These are phyloP conservation scores for Sabatieria punctata DNA, from an alignment of 2,888 invertebrate species.

Conservation along the genomic window DNA sequence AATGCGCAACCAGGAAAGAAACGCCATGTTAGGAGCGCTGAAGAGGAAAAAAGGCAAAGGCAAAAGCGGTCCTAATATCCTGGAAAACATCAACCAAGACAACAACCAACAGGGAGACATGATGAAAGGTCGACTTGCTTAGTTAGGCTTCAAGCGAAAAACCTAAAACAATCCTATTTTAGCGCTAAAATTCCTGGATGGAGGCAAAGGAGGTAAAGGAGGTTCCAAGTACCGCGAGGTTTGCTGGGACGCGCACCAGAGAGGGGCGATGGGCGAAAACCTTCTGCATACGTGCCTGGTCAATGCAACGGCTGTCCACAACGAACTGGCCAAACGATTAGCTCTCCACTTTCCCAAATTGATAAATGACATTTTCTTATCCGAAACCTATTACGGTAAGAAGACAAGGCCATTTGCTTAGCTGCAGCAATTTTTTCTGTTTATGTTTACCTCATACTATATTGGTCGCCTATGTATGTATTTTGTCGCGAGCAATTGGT, in stretches of 20 bases:
- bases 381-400: slow-evolving; percentile 86
- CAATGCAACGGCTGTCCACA: slow-evolving; percentile 72
- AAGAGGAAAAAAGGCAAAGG: slow-evolving; percentile 26
- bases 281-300: slow-evolving; percentile 79
- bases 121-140: slow-evolving; percentile 17
- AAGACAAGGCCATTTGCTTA: no score
- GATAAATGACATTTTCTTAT: slow-evolving; percentile 84
- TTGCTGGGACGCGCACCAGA: slow-evolving; percentile 53
- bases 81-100: slow-evolving; percentile 26
- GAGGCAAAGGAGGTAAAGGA: slow-evolving; percentile 24
- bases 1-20: slow-evolving; percentile 62
- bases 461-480: neutral
- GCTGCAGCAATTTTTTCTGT: no score
- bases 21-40: slow-evolving; percentile 25
- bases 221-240: slow-evolving; percentile 55
- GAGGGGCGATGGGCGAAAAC: slow-evolving; percentile 84
- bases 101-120: slow-evolving; percentile 19
- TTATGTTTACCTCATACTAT: no score
- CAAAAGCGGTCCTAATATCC: slow-evolving; percentile 27
- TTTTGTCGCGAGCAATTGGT: neutral
- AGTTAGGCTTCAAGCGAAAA: neutral
- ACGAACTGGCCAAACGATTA: slow-evolving; percentile 77
- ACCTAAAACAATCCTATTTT: no score
- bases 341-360: slow-evolving; percentile 80
- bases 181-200: slow-evolving; percentile 29